phyloP scores from a whole-genome alignment of 2,797 vertebrate genomes.

The Rhinophrynus dorsalis region DNA sequence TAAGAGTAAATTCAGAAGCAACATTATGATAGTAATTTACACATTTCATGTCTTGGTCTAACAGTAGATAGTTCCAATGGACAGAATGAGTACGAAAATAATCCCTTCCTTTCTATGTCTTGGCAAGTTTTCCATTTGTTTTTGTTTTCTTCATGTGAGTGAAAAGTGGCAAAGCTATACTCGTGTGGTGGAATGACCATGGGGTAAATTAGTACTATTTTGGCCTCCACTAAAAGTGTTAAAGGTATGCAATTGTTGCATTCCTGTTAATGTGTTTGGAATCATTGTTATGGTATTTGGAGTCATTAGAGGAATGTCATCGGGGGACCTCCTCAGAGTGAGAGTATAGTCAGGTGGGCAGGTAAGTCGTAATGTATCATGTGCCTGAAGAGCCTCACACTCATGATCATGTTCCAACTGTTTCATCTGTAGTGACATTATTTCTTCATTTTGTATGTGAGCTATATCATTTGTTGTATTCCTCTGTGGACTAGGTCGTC shows the following conservation, averaged over 20 bases:
- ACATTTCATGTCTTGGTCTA: conserved; percentile 80
- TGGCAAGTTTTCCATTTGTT: conserved; percentile 51
- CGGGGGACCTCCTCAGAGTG: conserved; percentile 87
- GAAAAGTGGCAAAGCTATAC: conserved; percentile 81
- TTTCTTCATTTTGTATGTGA: conserved; percentile 88
- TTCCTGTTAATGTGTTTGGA: conserved; percentile 86
- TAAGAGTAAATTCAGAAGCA: conserved; percentile 68
- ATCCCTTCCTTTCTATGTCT: conserved; percentile 62
- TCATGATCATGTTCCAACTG: conserved; percentile 89
- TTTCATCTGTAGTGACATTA: conserved; percentile 94
- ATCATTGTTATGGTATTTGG: conserved; percentile 97
- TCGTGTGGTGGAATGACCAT: conserved; percentile 92
- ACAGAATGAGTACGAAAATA: conserved; percentile 79
- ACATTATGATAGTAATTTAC: conserved; percentile 70
- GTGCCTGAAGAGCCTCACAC: conserved; percentile 83
- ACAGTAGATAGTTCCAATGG: conserved; percentile 60
- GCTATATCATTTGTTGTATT: conserved; percentile 83
- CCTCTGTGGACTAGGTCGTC: conserved; percentile 83
- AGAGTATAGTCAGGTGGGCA: conserved; percentile 93
- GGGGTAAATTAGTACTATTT: conserved; percentile 93
- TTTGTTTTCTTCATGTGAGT: conserved; percentile 38
- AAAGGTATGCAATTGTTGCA: conserved; percentile 94
- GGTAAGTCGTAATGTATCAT: conserved; percentile 83
- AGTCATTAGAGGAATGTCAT: conserved; percentile 91
- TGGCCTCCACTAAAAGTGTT: conserved; percentile 89